Evolutionary conservation across 1,140 invertebrate genomes (phyloP).

Genomic region (Bradysia coprophila): DNA sequence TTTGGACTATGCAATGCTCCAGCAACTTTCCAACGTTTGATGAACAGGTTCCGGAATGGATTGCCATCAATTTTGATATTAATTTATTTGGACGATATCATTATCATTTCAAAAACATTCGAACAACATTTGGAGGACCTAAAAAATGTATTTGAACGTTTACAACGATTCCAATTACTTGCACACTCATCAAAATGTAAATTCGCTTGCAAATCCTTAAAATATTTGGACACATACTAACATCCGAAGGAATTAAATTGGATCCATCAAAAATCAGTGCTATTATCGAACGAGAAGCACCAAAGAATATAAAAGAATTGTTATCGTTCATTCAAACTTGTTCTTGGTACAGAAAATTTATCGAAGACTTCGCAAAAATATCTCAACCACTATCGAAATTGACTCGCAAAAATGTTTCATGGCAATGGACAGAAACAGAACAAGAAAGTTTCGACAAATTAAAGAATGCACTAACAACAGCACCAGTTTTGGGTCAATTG

Average conservation of each 20-base stretch:
- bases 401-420: not conserved
- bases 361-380: constrained; percentile 7
- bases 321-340: constrained; percentile 8
- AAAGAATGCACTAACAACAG: not conserved
- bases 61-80: not conserved
- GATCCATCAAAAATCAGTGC: constrained; percentile 5
- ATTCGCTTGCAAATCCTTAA: constrained; percentile 5
- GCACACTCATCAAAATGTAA: constrained; percentile 2
- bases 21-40: constrained; percentile 13
- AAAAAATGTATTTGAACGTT: constrained; percentile 5
- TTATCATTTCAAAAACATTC: constrained; percentile 18
- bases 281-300: constrained; percentile 6
- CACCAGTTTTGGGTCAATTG: not conserved
- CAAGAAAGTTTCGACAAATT: not conserved
- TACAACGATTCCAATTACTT: constrained; percentile 6
- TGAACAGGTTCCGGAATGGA: constrained; percentile 2
- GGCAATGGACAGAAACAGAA: not conserved
- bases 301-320: constrained; percentile 13
- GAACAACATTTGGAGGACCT: constrained; percentile 19
- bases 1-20: constrained; percentile 23
- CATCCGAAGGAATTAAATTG: constrained; percentile 1
- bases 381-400: constrained; percentile 5
- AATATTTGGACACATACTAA: constrained; percentile 7
- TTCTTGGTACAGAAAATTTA: constrained; percentile 9
- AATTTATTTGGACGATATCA: constrained; percentile 19